Conservation (phyloP, 2,113 vertebrate genomes). For the Morphnarchus princeps region DNA sequence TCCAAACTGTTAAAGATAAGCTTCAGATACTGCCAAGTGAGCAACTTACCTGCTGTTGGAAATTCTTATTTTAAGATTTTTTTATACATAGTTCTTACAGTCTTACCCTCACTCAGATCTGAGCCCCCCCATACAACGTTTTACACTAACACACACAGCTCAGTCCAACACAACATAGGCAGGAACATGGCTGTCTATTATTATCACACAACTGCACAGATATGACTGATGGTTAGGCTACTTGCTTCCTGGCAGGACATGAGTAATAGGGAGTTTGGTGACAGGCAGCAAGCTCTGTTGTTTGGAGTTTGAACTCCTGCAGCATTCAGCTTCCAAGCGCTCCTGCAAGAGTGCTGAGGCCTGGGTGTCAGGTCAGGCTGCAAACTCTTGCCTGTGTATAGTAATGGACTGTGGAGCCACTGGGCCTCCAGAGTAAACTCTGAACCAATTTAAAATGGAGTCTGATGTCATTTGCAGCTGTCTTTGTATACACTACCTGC, state of each 20-base stretch:
- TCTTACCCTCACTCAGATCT: not conserved
- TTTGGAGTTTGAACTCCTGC: not conserved
- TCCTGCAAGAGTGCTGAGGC: not conserved
- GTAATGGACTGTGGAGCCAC: not conserved
- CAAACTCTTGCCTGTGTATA: not conserved
- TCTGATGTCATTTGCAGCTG: not conserved
- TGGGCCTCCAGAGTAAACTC: not conserved
- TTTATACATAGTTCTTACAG: not conserved
- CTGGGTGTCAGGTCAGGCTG: not conserved
- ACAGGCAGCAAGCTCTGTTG: not conserved
- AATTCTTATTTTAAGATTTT: not conserved
- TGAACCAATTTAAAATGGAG: not conserved
- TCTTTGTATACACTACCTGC: conserved; percentile 73
- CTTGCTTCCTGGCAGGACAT: not conserved
- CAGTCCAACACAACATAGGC: not conserved
- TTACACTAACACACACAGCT: not conserved
- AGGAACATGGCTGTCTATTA: not conserved
- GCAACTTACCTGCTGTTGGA: not conserved
- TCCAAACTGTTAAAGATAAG: not conserved
- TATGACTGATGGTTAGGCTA: not conserved
- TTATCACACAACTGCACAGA: not conserved
- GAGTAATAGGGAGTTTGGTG: not conserved
- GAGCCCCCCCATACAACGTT: not conserved
- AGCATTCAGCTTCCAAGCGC: not conserved
- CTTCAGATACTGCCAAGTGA: not conserved